A percentile compares a stretch with the other conserved stretches of the same genome.
phyloP scores from a whole-genome alignment of 2,797 vertebrate genomes.

The Schizopygopsis pylzovi region DNA sequence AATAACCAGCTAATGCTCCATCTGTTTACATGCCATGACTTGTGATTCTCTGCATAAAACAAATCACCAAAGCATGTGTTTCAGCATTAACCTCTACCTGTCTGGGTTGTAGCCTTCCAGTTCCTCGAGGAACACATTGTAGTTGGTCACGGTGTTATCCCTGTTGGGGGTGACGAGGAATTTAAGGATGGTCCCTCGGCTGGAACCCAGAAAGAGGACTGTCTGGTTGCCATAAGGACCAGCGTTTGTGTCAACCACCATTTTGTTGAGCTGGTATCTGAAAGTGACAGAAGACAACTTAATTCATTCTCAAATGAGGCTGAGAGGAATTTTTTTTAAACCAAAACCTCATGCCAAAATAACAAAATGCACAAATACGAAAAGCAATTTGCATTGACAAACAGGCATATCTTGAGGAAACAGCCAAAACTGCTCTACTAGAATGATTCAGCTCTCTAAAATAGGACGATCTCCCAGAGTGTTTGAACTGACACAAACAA shows the following conservation, averaged over 20 bases:
- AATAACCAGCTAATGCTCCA: conserved; percentile 68
- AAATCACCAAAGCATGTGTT: not conserved
- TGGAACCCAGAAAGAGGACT: conserved; percentile 91
- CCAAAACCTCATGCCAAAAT: conserved; percentile 68
- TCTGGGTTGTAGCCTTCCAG: conserved; percentile 93
- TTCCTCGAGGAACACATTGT: conserved; percentile 88
- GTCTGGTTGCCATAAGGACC: conserved; percentile 90
- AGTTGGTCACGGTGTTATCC: conserved; percentile 72
- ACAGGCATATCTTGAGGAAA: conserved; percentile 66
- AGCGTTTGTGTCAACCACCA: conserved; percentile 88
- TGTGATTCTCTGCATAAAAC: not conserved
- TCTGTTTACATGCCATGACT: conserved; percentile 63
- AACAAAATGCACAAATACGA: conserved; percentile 67
- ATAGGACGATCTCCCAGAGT: conserved; percentile 53
- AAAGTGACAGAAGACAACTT: conserved; percentile 61
- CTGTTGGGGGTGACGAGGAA: conserved; percentile 88
- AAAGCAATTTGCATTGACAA: conserved; percentile 73
- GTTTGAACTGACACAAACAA: conserved; percentile 70
- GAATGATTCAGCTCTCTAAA: conserved; percentile 61
- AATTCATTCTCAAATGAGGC: conserved; percentile 59
- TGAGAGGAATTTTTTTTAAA: conserved; percentile 65
- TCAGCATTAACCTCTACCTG: conserved; percentile 76
- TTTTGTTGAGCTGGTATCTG: conserved; percentile 92
- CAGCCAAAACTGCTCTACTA: conserved; percentile 59
- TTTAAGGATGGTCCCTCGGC: conserved; percentile 90